These are phyloP conservation scores for Scarus forsteni DNA, from an alignment of 2,797 vertebrate genomes.

Conservation along the genomic window DNA sequence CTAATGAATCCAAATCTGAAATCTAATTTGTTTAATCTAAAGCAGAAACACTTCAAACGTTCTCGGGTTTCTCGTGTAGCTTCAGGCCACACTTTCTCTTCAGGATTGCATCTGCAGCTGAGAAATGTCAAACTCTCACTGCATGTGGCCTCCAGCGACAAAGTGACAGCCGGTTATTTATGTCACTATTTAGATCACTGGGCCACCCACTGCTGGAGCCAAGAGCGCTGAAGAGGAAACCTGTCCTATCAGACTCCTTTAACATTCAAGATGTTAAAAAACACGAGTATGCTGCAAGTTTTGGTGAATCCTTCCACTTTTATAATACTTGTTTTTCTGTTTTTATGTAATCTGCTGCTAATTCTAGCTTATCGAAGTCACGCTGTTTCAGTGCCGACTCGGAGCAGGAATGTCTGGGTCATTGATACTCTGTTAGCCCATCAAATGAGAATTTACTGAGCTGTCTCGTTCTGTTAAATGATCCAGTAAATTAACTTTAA, in stretches of 20 bases:
- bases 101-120: constrained; percentile 10
- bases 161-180: constrained; percentile 37
- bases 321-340: neutral
- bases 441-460: constrained; percentile 15
- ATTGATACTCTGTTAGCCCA: constrained; percentile 3
- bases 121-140: constrained; percentile 34
- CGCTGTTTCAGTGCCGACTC: constrained; percentile 22
- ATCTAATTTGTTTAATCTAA: neutral
- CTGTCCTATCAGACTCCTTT: neutral
- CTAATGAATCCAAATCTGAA: too few relatives aligned
- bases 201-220: constrained; percentile 23
- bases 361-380: neutral
- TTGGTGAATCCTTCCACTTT: neutral
- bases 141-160: constrained; percentile 21
- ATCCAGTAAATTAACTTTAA: constrained; percentile 13
- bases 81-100: constrained; percentile 11
- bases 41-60: constrained; percentile 14
- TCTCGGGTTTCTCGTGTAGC: constrained; percentile 14
- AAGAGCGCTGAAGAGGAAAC: neutral
- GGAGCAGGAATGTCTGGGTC: constrained; percentile 33
- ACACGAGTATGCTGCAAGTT: neutral
- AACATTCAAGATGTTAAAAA: neutral
- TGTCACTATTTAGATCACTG: constrained; percentile 2
- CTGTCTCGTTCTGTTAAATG: constrained; percentile 6
- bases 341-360: neutral